These are phyloP conservation scores for Chymomyza amoena DNA, from an alignment of 2,888 invertebrate genomes.

Conservation along the genomic window DNA sequence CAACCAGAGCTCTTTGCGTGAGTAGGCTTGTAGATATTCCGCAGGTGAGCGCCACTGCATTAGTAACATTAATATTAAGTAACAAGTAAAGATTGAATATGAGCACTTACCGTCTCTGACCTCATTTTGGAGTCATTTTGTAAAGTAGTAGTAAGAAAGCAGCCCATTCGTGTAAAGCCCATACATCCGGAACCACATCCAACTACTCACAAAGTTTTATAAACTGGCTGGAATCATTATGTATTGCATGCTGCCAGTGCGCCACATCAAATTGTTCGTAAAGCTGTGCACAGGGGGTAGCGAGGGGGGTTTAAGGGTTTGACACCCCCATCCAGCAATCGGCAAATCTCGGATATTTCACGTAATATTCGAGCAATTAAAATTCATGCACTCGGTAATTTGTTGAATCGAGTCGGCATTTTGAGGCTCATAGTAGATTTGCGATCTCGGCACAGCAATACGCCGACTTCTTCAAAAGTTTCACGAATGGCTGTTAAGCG, in stretches of 20 bases:
- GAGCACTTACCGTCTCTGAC: conserved; percentile 75
- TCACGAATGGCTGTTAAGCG: conserved; percentile 91
- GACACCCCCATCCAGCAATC: too few relatives aligned
- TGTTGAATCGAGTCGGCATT: too few relatives aligned
- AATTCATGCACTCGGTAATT: too few relatives aligned
- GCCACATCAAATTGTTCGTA: conserved; percentile 81
- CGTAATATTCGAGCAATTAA: too few relatives aligned
- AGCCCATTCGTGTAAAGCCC: conserved; percentile 89
- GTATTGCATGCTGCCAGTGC: conserved; percentile 82
- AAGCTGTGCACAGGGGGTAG: conserved; percentile 79
- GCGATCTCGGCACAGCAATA: conserved; percentile 84
- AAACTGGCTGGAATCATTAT: conserved; percentile 79
- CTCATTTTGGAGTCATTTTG: conserved; percentile 81
- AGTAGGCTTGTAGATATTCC: conserved; percentile 70
- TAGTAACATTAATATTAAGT: not conserved
- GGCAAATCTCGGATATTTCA: too few relatives aligned
- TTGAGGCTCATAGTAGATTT: conserved; percentile 71
- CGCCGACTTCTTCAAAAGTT: conserved; percentile 93
- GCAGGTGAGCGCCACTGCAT: conserved; percentile 85
- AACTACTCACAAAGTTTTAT: conserved; percentile 84
- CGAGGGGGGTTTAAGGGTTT: too few relatives aligned
- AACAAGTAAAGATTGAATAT: not conserved
- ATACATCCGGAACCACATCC: conserved; percentile 88
- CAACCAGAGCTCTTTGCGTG: conserved; percentile 76
- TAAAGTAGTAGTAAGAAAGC: conserved; percentile 86